A percentile compares a stretch with the other conserved stretches of the same genome.
Evolutionary conservation across 2,113 vertebrate species (phyloP).

Genomic region (Xiphias gladius): DNA sequence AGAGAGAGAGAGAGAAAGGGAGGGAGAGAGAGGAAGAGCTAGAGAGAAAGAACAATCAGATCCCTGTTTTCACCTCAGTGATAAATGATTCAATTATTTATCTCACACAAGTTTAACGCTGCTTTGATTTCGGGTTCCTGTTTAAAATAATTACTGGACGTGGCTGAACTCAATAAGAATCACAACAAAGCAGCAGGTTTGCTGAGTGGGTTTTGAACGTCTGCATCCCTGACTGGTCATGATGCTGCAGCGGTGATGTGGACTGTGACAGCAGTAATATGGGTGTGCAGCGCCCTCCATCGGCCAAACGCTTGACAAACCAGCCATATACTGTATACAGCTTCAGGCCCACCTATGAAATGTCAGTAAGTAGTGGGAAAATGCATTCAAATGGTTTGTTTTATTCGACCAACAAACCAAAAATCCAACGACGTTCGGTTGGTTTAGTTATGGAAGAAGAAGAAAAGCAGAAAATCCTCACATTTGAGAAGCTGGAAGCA

Average conservation of each 20-base stretch:
- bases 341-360: too few relatives aligned
- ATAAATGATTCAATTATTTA: slow-evolving; percentile 48
- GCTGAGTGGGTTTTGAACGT: not conserved
- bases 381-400: not conserved
- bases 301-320: not conserved
- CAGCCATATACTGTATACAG: too few relatives aligned
- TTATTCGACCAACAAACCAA: too few relatives aligned
- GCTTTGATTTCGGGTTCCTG: not conserved
- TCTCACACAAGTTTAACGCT: slow-evolving; percentile 16
- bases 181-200: not conserved
- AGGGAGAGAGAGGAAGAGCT: slow-evolving; percentile 27
- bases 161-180: not conserved
- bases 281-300: slow-evolving; percentile 47
- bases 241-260: slow-evolving; percentile 26
- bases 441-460: too few relatives aligned
- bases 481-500: too few relatives aligned
- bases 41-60: slow-evolving; percentile 31
- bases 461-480: too few relatives aligned
- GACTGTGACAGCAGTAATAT: not conserved
- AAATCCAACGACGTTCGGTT: too few relatives aligned
- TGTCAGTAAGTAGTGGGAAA: not conserved
- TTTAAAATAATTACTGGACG: not conserved
- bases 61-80: slow-evolving; percentile 6
- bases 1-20: slow-evolving; percentile 26
- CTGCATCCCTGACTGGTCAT: not conserved